Evolutionary conservation across 2,888 invertebrate genomes (phyloP), one percentile per base, ranked within the genome.

Genomic region (Folsomia candida): DNA sequence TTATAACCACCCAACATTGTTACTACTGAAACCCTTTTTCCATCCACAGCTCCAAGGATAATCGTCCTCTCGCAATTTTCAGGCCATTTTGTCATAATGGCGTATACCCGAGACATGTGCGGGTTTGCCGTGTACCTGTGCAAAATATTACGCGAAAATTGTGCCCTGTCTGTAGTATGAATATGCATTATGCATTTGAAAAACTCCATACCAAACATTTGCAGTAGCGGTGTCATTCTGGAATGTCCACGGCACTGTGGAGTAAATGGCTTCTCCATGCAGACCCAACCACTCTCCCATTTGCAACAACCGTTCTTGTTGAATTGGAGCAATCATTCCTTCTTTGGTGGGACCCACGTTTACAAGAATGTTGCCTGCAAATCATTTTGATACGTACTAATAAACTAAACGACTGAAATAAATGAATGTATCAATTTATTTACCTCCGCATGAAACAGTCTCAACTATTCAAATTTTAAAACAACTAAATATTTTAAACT

Each of bases 371-470:
- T 84, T 84, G 28, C 79, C 79, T 76, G 63, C 51, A 47, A 59
- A 18, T 24, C 18, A 27, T 26, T n/a, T n/a, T n/a, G n/a, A 60
- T 9, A 24, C 18, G 29, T 62, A 6, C 29, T 26, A 9, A 27
- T 29, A 2, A 22, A 26, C n/a, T 62, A n/a, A 26, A 29, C 4
- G 4, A 2, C 20, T 27, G 6, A 11, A 9, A 60, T 24, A 60
- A 51, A 14, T 26, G 25, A 9, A 11, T 3, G 6, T 54, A 26
- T 26, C 6, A 26, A 24, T 25, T 24, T 9, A 25, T 26, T 26
- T 86, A 86, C 93, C 94, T 84, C 93, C 93, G 82, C 92, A 93
- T 80, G 93, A 92, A 11, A 94, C 88, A 0, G 93, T 93, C 75
- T 87, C 85, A 0, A 89, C 89, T 18, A n/a, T n/a, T n/a, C n/a